These are phyloP conservation scores for Steatocranus sp. DNA, from an alignment of 2,797 vertebrate genomes.

Conservation along the genomic window DNA sequence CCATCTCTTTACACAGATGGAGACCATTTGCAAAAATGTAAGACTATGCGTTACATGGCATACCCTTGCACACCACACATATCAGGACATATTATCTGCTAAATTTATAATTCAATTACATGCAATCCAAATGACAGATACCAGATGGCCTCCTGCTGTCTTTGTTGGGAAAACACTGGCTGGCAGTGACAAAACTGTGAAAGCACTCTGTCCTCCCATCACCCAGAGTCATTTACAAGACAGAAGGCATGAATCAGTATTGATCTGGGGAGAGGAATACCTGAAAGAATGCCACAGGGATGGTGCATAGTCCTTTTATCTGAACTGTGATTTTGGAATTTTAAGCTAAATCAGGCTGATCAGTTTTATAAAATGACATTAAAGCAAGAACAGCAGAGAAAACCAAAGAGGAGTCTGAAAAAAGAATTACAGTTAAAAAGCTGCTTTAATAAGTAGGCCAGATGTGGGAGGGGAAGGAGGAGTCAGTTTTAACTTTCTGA, in stretches of 20 bases:
- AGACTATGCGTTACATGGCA: neutral
- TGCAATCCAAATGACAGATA: neutral
- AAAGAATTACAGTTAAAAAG: neutral
- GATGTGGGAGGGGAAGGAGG: neutral
- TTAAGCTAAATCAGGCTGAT: neutral
- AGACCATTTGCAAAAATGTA: neutral
- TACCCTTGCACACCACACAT: neutral
- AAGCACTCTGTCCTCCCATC: conserved; percentile 14
- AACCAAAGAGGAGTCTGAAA: neutral
- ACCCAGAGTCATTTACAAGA: neutral
- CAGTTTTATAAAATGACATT: neutral
- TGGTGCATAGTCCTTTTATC: neutral
- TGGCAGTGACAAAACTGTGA: conserved; percentile 37
- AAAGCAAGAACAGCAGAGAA: neutral
- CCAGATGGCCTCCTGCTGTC: conserved; percentile 44
- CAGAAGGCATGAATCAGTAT: conserved; percentile 55
- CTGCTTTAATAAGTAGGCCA: neutral
- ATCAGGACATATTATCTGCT: neutral
- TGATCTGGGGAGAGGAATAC: conserved; percentile 2
- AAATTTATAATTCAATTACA: neutral
- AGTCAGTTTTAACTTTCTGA: neutral
- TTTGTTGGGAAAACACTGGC: conserved; percentile 47
- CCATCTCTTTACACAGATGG: neutral
- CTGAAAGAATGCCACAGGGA: neutral
- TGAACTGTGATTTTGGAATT: neutral